Percentiles rank a stretch among this genome's conserved stretches.
Evolutionary conservation across 1,140 invertebrate species (phyloP).

Genomic region (Ceratoteleas bidentatus): DNA sequence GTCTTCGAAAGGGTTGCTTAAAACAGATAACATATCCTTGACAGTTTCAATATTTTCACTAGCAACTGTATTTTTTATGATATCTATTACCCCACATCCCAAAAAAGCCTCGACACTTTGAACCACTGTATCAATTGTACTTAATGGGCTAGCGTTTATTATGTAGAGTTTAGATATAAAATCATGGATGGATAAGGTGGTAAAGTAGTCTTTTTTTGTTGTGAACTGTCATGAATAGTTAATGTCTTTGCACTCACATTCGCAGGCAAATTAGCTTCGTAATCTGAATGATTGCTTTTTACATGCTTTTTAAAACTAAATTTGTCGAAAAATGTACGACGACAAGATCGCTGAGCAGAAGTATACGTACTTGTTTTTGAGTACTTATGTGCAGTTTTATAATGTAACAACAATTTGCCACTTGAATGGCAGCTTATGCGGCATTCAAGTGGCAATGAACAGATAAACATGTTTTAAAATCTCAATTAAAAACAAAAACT

Average conservation of each 20-base stretch:
- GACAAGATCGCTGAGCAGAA: too few relatives aligned
- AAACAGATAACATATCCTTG: neutral
- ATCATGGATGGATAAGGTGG: neutral
- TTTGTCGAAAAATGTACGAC: too few relatives aligned
- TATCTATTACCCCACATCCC: neutral
- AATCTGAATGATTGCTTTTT: too few relatives aligned
- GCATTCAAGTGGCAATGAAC: too few relatives aligned
- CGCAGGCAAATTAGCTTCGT: too few relatives aligned
- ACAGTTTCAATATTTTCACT: neutral
- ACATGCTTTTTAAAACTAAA: too few relatives aligned
- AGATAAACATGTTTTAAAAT: too few relatives aligned
- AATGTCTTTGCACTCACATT: neutral
- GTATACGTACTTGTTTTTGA: too few relatives aligned
- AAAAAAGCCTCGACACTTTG: neutral
- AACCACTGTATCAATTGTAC: conserved; percentile 1
- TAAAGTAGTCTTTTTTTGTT: neutral
- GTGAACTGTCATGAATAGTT: neutral
- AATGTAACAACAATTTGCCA: too few relatives aligned
- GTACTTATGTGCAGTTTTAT: too few relatives aligned
- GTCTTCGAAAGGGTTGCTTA: neutral
- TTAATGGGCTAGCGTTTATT: neutral
- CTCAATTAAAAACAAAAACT: too few relatives aligned
- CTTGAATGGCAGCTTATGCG: too few relatives aligned
- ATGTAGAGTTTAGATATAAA: neutral
- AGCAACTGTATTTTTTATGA: neutral